Conservation (phyloP, 2,113 vertebrate species). For the Macquaria ambigua region DNA sequence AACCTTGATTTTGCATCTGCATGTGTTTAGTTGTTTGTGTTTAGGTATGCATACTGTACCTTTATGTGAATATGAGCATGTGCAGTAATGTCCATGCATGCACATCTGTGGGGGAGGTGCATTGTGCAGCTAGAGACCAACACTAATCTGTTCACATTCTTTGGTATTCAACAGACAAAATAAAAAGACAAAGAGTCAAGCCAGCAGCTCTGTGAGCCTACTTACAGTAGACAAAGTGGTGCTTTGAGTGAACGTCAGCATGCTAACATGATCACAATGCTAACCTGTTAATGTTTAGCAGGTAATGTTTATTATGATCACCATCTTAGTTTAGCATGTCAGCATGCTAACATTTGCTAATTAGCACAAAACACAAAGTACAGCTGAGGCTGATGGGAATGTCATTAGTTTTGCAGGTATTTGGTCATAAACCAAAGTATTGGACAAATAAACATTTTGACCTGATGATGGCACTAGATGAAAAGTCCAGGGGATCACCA, state of each 20-base stretch:
- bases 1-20: slow-evolving; percentile 1
- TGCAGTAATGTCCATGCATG: slow-evolving; percentile 4
- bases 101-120: slow-evolving; percentile 12
- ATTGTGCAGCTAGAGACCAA: background rate
- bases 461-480: background rate
- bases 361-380: background rate
- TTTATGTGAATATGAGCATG: slow-evolving; percentile 8
- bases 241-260: background rate
- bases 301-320: background rate
- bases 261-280: background rate
- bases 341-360: no score
- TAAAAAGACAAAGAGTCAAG: background rate
- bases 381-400: background rate
- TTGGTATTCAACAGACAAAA: slow-evolving; percentile 5
- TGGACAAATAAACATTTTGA: background rate
- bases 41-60: background rate
- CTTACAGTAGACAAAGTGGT: no score
- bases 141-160: slow-evolving; percentile 30
- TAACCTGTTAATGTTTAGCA: background rate
- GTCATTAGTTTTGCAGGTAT: background rate
- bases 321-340: background rate
- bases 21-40: background rate
- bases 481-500: no score
- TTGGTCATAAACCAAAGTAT: background rate
- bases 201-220: background rate